These are phyloP conservation scores for Strigamia transsilvanica DNA, from an alignment of 2,888 invertebrate species.

Conservation along the genomic window DNA sequence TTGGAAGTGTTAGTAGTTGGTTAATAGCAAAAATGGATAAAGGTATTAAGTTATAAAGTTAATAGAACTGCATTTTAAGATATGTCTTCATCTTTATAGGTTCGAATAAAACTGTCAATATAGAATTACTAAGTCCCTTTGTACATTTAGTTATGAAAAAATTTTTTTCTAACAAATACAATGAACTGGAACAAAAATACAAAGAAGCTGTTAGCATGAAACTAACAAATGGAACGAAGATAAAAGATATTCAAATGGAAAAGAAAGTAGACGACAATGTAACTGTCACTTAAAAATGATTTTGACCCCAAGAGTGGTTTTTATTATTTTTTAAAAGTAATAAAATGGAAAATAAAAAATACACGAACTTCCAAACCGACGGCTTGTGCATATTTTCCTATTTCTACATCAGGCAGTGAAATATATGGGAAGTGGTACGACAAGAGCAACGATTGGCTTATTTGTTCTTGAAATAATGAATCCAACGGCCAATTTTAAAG, in stretches of 20 bases:
- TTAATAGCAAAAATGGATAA: background rate
- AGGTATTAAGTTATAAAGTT: background rate
- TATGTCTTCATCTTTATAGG: background rate
- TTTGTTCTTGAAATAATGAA: background rate
- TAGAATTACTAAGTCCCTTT: background rate
- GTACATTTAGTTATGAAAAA: constrained; percentile 14
- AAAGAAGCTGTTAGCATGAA: background rate
- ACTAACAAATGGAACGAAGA: no score
- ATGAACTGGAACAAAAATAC: background rate
- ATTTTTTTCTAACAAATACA: background rate
- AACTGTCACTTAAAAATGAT: no score
- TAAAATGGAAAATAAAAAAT: no score
- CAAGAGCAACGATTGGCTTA: background rate
- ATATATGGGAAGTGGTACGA: background rate
- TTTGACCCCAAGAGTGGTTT: no score
- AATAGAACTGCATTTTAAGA: background rate
- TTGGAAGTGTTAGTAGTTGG: constrained; percentile 7
- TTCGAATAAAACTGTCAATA: background rate
- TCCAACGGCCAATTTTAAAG: background rate
- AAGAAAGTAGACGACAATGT: no score
- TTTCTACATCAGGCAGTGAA: background rate
- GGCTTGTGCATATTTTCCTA: background rate
- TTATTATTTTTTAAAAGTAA: no score
- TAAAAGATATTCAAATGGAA: no score
- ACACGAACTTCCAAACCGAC: no score